Conservation (phyloP, 2,797 vertebrate genomes). For the Dryobates pubescens region DNA sequence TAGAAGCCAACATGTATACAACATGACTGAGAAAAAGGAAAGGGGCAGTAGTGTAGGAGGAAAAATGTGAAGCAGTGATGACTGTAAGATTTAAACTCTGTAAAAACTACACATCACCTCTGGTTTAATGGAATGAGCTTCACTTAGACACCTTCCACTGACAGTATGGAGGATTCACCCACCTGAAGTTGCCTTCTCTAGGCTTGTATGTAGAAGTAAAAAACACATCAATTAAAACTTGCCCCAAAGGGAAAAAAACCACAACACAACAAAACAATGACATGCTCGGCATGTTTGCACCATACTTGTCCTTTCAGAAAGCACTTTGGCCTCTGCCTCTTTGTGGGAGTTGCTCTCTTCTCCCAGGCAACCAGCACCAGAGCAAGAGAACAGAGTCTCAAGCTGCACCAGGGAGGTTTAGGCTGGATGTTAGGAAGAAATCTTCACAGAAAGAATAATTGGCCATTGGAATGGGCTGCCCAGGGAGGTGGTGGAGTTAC, state of each 20-base stretch:
- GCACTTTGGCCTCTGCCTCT: too few relatives aligned
- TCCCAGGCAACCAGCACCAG: too few relatives aligned
- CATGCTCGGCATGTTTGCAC: accelerated
- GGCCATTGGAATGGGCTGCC: too few relatives aligned
- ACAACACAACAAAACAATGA: neutral
- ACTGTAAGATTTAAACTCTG: neutral
- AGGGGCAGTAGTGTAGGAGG: neutral
- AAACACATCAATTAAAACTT: accelerated
- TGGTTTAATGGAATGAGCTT: neutral
- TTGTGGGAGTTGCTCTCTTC: too few relatives aligned
- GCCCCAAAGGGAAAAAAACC: too few relatives aligned
- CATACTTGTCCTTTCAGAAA: neutral
- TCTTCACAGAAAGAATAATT: too few relatives aligned
- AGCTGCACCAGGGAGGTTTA: too few relatives aligned
- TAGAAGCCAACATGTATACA: neutral
- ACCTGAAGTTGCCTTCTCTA: neutral
- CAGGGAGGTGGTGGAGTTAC: too few relatives aligned
- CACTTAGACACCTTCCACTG: neutral
- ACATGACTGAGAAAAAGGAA: neutral
- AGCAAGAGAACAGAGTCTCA: too few relatives aligned
- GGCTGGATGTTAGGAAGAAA: too few relatives aligned
- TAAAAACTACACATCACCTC: neutral
- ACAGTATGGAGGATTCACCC: neutral
- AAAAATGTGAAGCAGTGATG: neutral
- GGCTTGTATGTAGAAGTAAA: neutral